Evolutionary conservation across 2,797 vertebrate species (phyloP).

Genomic region (Gambusia yucatana): DNA sequence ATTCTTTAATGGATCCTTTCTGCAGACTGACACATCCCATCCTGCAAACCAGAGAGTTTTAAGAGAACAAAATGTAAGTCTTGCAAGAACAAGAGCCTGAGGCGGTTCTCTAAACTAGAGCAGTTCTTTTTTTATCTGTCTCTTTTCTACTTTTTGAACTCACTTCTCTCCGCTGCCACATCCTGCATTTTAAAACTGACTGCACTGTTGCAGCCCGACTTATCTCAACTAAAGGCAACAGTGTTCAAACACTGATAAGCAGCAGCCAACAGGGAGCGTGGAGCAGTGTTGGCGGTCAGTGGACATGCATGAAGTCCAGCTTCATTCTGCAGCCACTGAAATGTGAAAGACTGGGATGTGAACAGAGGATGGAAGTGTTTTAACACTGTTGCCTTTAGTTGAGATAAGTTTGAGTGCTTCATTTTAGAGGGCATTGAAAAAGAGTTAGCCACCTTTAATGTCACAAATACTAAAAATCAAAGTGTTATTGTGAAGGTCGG

Average conservation of each 20-base stretch:
- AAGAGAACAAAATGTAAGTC: slow-evolving; percentile 51
- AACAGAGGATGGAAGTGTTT: background rate
- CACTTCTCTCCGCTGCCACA: slow-evolving; percentile 24
- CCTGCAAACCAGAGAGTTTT: slow-evolving; percentile 18
- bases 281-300: background rate
- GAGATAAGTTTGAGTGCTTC: background rate
- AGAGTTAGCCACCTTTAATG: background rate
- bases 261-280: background rate
- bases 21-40: slow-evolving; percentile 32
- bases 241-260: background rate
- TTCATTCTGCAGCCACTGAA: background rate
- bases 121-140: slow-evolving; percentile 22
- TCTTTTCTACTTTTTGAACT: slow-evolving; percentile 33
- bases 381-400: too few species aligned
- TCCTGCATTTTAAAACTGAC: slow-evolving; percentile 35
- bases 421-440: background rate
- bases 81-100: slow-evolving; percentile 54
- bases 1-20: slow-evolving; percentile 31
- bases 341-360: background rate
- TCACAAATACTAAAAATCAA: background rate
- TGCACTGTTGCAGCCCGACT: slow-evolving; percentile 21
- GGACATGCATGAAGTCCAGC: background rate
- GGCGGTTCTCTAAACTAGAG: slow-evolving; percentile 54
- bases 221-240: slow-evolving; percentile 20
- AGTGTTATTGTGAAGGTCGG: background rate